phyloP scores from a whole-genome alignment of 2,797 vertebrate genomes.

The Acanthornis magna region DNA sequence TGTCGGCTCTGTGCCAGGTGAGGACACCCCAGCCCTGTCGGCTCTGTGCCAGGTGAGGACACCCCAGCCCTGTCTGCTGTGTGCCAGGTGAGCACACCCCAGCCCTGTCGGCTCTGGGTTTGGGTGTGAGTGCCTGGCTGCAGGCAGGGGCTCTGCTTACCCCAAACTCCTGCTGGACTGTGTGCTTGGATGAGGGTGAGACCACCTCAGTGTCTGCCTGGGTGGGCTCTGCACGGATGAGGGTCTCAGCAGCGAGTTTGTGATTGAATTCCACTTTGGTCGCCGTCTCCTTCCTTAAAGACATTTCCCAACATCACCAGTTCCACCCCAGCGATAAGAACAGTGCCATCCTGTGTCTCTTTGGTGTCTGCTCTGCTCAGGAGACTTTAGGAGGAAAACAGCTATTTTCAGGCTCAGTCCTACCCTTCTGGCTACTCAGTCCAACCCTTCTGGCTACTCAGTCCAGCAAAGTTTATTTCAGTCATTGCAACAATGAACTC shows the following conservation, averaged over 20 bases:
- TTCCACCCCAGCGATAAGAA: background rate
- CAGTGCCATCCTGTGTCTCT: background rate
- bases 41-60: no score
- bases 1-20: no score
- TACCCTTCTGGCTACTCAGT: background rate
- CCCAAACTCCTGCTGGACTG: background rate
- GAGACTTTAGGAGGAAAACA: background rate
- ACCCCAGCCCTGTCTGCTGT: no score
- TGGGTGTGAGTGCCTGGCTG: background rate
- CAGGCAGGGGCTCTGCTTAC: background rate
- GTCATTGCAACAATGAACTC: background rate
- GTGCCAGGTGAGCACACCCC: no score
- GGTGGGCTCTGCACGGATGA: background rate
- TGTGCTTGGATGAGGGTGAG: rapidly evolving
- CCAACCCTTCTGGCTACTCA: background rate
- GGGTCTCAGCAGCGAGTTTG: background rate
- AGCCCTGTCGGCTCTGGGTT: background rate
- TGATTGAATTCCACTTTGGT: rapidly evolving
- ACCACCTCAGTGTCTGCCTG: background rate
- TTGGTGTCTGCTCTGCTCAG: background rate
- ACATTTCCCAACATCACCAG: background rate
- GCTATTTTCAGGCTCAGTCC: background rate
- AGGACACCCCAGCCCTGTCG: no score
- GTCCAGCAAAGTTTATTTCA: background rate
- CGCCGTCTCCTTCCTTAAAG: background rate